These are phyloP conservation scores for Bolborhynchus lineola DNA, from an alignment of 2,113 vertebrate species.

Conservation along the genomic window DNA sequence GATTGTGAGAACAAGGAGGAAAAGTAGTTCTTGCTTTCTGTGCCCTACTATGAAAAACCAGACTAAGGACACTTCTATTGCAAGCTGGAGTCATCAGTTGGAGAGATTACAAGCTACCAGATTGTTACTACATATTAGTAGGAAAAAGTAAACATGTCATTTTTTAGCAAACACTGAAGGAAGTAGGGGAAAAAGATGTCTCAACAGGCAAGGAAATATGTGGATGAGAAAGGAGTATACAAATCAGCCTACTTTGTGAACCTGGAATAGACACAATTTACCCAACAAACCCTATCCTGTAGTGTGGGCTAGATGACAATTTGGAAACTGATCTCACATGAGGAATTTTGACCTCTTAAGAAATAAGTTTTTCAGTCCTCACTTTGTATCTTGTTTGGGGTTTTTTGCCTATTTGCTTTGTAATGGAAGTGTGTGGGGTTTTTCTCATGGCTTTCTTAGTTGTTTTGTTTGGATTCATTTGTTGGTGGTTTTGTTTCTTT, in stretches of 20 bases:
- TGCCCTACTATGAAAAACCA: not conserved
- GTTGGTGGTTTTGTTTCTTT: not conserved
- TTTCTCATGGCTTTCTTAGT: not conserved
- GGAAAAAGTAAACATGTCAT: not conserved
- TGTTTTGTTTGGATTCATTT: not conserved
- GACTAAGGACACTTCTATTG: not conserved
- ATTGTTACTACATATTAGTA: not conserved
- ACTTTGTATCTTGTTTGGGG: not conserved
- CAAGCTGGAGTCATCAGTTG: not conserved
- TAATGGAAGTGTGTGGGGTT: fast-evolving
- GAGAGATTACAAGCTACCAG: not conserved
- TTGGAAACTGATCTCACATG: not conserved
- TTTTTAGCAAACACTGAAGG: not conserved
- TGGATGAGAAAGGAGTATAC: not conserved
- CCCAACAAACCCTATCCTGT: not conserved
- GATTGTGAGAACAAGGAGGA: not conserved
- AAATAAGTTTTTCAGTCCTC: not conserved
- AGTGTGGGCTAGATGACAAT: not conserved
- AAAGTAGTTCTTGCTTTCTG: not conserved
- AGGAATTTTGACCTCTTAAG: not conserved
- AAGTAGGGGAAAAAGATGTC: not conserved
- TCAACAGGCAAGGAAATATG: not conserved
- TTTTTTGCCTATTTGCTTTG: not conserved
- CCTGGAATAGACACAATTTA: not conserved
- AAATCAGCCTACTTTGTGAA: not conserved